A percentile compares a stretch with the other conserved stretches of the same genome.
These are phyloP conservation scores for Leguminivora glycinivorella DNA, from an alignment of 1,140 invertebrate species.

Conservation along the genomic window DNA sequence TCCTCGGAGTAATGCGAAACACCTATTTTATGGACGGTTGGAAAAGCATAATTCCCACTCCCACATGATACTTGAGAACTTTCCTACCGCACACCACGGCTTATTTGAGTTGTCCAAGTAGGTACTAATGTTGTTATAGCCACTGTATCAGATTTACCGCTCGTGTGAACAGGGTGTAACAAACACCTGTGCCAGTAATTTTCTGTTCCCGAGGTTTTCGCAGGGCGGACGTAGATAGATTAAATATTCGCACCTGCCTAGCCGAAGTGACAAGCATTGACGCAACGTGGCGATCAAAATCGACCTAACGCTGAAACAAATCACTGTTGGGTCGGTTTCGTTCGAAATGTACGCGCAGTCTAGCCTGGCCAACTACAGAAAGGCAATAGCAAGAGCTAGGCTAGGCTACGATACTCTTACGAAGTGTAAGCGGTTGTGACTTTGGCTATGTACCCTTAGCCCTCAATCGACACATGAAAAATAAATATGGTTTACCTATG, in stretches of 20 bases:
- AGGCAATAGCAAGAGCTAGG: no score
- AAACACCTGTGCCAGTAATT: slow-evolving; percentile 16
- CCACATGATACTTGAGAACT: no score
- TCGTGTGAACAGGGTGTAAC: slow-evolving; percentile 17
- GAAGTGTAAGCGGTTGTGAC: no score
- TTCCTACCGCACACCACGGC: neutral
- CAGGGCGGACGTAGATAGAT: neutral
- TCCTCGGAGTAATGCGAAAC: neutral
- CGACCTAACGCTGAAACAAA: no score
- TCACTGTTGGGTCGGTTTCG: no score
- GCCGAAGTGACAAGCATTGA: no score
- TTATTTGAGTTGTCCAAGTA: slow-evolving; percentile 19
- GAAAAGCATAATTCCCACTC: neutral
- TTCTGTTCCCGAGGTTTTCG: neutral
- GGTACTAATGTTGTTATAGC: slow-evolving; percentile 16
- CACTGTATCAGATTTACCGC: slow-evolving; percentile 12
- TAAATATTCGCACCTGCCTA: neutral
- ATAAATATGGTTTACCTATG: neutral
- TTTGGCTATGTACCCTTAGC: no score
- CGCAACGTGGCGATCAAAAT: no score
- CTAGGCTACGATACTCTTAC: no score
- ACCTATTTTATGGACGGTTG: neutral
- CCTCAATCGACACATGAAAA: neutral
- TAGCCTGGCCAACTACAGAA: no score
- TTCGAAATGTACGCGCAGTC: no score